phyloP scores from a whole-genome alignment of 2,888 invertebrate species.

The Leucophora obtusa region DNA sequence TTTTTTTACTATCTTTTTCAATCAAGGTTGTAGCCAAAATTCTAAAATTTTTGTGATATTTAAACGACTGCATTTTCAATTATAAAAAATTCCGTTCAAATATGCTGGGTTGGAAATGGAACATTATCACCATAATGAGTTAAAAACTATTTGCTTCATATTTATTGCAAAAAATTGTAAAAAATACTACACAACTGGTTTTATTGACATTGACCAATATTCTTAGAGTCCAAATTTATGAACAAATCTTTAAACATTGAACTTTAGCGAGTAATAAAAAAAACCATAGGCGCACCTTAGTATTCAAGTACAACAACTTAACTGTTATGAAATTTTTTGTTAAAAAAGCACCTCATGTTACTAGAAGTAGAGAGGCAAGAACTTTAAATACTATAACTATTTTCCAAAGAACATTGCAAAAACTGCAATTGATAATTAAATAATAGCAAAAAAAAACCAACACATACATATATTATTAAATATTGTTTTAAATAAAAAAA shows the following conservation, averaged over 20 bases:
- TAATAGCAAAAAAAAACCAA: background rate
- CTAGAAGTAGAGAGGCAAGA: background rate
- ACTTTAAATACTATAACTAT: too few species aligned
- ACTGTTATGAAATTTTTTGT: background rate
- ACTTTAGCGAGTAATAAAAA: constrained; percentile 30
- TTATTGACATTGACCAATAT: constrained; percentile 56
- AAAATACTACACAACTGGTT: constrained; percentile 30
- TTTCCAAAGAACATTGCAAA: background rate
- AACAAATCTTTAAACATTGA: constrained; percentile 61
- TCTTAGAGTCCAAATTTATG: constrained; percentile 38
- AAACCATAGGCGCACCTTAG: background rate
- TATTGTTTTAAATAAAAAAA: background rate
- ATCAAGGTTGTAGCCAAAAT: too few species aligned
- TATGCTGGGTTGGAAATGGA: too few species aligned
- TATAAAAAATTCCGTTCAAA: too few species aligned
- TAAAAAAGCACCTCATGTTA: background rate
- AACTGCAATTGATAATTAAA: background rate
- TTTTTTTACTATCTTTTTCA: too few species aligned
- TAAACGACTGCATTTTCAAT: too few species aligned
- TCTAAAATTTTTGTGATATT: too few species aligned
- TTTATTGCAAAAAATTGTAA: constrained; percentile 66
- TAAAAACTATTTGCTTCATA: constrained; percentile 78
- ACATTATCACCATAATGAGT: too few species aligned
- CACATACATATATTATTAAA: background rate
- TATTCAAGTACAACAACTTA: background rate